Percentiles rank a stretch among this genome's conserved stretches.
Evolutionary conservation across 2,888 invertebrate species (phyloP).

Genomic region (Lapara coniferarum): DNA sequence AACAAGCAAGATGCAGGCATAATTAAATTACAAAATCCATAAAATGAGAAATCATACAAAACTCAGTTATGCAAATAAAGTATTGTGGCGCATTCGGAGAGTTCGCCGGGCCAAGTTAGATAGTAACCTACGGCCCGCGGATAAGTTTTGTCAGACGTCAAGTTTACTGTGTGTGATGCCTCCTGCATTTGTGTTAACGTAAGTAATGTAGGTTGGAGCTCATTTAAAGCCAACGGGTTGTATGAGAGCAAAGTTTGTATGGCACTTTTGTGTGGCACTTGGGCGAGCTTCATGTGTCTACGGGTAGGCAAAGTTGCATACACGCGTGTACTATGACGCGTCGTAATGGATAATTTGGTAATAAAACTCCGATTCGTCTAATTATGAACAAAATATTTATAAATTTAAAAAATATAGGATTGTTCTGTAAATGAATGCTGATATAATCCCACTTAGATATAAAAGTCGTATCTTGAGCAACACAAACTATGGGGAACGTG

Average conservation of each 20-base stretch:
- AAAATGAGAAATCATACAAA: neutral
- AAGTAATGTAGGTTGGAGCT: slow-evolving; percentile 11
- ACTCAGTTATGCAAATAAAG: slow-evolving; percentile 19
- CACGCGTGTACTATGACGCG: too few species aligned
- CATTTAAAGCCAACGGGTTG: neutral
- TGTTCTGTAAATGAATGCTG: neutral
- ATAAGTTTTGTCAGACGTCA: slow-evolving; percentile 36
- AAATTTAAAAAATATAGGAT: neutral
- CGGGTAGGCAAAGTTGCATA: too few species aligned
- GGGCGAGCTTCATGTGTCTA: neutral
- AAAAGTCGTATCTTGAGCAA: too few species aligned
- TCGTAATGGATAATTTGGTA: too few species aligned
- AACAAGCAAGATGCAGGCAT: neutral
- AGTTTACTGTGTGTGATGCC: slow-evolving; percentile 44
- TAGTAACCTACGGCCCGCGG: slow-evolving; percentile 30
- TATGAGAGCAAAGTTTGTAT: neutral
- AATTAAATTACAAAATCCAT: neutral
- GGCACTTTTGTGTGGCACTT: neutral
- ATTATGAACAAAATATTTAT: neutral
- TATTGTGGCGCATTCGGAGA: slow-evolving; percentile 22
- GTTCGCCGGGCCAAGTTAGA: slow-evolving; percentile 36
- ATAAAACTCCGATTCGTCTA: too few species aligned
- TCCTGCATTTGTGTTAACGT: slow-evolving; percentile 39
- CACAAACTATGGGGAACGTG: too few species aligned
- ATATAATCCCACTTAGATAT: neutral